These are phyloP conservation scores for Halichoeres trimaculatus DNA, from an alignment of 2,113 vertebrate genomes.

Conservation along the genomic window DNA sequence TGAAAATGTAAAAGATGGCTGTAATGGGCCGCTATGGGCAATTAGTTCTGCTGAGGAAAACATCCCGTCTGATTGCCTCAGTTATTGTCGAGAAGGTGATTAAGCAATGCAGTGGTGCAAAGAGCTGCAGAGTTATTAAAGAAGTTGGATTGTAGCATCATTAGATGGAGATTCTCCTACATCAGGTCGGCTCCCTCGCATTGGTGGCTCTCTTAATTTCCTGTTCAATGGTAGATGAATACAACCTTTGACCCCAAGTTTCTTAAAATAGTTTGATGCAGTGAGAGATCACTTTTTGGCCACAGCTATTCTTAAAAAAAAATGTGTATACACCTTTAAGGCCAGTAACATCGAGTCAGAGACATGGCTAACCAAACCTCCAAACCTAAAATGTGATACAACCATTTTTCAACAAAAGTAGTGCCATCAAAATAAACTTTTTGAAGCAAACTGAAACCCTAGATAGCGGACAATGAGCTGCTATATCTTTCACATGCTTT, in stretches of 20 bases:
- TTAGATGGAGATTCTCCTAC: not conserved
- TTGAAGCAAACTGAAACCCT: no score
- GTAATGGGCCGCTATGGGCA: slow-evolving; percentile 31
- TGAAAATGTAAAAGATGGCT: slow-evolving; percentile 2
- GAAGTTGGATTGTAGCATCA: slow-evolving; percentile 8
- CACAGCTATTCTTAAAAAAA: no score
- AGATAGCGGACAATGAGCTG: no score
- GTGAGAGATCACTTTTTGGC: no score
- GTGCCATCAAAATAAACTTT: no score
- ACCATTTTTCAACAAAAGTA: no score
- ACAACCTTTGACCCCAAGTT: not conserved
- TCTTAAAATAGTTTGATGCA: no score
- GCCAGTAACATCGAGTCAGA: no score
- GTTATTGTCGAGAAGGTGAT: slow-evolving; percentile 30
- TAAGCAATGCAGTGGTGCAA: slow-evolving; percentile 40
- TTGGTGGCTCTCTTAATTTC: not conserved
- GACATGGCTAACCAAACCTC: no score
- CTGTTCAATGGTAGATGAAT: not conserved
- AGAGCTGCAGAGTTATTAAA: slow-evolving; percentile 26
- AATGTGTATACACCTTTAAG: no score
- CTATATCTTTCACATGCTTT: no score
- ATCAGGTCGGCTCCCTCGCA: not conserved
- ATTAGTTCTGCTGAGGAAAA: slow-evolving; percentile 27
- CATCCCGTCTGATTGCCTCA: slow-evolving; percentile 21
- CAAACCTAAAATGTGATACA: no score